Conservation (phyloP, 2,113 vertebrate genomes). For the Aphyosemion australe region DNA sequence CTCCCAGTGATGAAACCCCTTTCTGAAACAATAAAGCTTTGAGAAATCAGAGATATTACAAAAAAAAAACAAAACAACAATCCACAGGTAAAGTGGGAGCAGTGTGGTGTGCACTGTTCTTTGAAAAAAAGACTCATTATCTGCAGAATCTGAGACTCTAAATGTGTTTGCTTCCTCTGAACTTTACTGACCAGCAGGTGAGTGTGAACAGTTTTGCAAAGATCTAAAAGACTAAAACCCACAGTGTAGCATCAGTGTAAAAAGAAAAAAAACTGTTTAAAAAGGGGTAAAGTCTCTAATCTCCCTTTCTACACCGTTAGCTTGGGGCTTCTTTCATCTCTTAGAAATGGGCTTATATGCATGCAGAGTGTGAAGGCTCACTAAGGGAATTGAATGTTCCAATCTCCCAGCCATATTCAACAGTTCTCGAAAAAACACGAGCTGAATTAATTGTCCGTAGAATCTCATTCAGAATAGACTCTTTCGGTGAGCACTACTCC, state of each 20-base stretch:
- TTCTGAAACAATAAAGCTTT: constrained; percentile 17
- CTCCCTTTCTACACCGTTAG: constrained; percentile 27
- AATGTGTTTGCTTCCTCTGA: neutral
- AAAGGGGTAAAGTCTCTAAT: constrained; percentile 35
- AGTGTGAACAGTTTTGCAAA: constrained; percentile 14
- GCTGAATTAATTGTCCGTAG: constrained; percentile 49
- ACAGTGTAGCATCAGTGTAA: constrained; percentile 1
- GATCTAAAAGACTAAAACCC: constrained; percentile 34
- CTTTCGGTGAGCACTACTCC: constrained; percentile 24
- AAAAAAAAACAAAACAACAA: no score
- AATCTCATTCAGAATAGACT: constrained; percentile 23
- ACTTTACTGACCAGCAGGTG: constrained; percentile 39
- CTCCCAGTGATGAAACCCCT: neutral
- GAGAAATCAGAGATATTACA: no score
- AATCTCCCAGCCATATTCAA: constrained; percentile 45
- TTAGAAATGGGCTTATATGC: constrained; percentile 40
- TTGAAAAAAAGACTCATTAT: no score
- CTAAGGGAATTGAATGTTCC: constrained; percentile 59
- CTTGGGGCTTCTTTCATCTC: constrained; percentile 57
- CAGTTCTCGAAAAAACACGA: constrained; percentile 48
- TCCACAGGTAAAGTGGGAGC: no score
- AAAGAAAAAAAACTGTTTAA: constrained; percentile 13
- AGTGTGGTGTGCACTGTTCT: no score
- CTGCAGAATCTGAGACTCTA: no score
- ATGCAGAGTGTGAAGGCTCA: constrained; percentile 40